phyloP scores from a whole-genome alignment of 2,113 vertebrate genomes.

The Suncus etruscus region DNA sequence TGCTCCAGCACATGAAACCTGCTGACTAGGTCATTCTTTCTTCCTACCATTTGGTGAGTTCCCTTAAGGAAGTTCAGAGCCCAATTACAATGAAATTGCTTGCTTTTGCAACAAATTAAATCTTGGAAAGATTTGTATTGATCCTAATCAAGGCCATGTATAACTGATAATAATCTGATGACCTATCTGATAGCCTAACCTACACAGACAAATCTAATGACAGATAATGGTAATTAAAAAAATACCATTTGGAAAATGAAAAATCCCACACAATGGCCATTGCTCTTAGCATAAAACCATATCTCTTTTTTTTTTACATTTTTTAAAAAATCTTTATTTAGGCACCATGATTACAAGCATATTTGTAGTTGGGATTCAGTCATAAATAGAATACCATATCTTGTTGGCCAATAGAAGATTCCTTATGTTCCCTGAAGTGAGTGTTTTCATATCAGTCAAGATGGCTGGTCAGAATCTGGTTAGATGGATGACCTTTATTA shows the following conservation, averaged over 20 bases:
- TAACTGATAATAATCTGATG: neutral
- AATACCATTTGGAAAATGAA: neutral
- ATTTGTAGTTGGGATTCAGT: neutral
- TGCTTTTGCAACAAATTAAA: neutral
- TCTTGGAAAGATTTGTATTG: neutral
- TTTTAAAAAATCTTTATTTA: too few species aligned
- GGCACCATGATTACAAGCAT: neutral
- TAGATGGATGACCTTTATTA: neutral
- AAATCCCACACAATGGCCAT: neutral
- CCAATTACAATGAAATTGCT: neutral
- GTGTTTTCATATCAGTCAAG: neutral
- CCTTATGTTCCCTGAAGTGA: neutral
- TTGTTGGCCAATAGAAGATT: neutral
- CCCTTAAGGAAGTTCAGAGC: neutral
- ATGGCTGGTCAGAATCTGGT: neutral
- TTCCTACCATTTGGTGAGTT: neutral
- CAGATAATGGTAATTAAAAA: neutral
- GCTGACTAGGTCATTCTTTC: slow-evolving; percentile 17
- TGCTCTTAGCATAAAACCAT: neutral
- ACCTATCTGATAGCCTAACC: neutral
- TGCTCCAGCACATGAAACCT: neutral
- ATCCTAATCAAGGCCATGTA: neutral
- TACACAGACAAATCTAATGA: neutral
- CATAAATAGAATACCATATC: too few species aligned
- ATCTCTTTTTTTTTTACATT: too few species aligned